Evolutionary conservation across 2,797 vertebrate genomes (phyloP).

Genomic region (Sebastes kiyomatsui): DNA sequence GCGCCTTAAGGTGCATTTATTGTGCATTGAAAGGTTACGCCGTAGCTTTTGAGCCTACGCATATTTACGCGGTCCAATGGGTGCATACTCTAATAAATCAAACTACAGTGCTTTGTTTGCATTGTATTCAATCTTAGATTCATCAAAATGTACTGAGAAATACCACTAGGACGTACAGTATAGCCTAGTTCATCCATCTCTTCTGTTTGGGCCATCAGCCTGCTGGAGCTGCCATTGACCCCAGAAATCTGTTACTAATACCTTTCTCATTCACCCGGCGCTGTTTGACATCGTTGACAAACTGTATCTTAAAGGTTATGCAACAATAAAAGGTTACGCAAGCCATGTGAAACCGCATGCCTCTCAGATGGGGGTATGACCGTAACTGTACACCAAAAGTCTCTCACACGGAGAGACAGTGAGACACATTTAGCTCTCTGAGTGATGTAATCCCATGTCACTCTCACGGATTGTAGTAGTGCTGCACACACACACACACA

Average conservation of each 20-base stretch:
- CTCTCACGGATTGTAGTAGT: not conserved
- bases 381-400: conserved; percentile 31
- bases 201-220: conserved; percentile 17
- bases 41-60: not conserved
- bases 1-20: not conserved
- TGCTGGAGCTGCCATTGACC: conserved; percentile 17
- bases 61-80: not conserved
- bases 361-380: conserved; percentile 1
- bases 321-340: conserved; percentile 19
- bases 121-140: not conserved
- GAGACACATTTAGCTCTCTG: conserved; percentile 17
- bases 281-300: not conserved
- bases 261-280: conserved; percentile 10
- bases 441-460: conserved; percentile 24
- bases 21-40: not conserved
- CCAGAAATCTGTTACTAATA: conserved; percentile 12
- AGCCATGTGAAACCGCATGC: not conserved
- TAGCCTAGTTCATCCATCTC: not conserved
- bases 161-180: too few relatives aligned
- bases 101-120: not conserved
- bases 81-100: not conserved
- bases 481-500: not conserved
- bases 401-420: not conserved
- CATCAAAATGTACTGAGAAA: too few relatives aligned
- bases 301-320: not conserved